Evolutionary conservation across 2,888 invertebrate genomes (phyloP).

Genomic region (Onchidella celtica): DNA sequence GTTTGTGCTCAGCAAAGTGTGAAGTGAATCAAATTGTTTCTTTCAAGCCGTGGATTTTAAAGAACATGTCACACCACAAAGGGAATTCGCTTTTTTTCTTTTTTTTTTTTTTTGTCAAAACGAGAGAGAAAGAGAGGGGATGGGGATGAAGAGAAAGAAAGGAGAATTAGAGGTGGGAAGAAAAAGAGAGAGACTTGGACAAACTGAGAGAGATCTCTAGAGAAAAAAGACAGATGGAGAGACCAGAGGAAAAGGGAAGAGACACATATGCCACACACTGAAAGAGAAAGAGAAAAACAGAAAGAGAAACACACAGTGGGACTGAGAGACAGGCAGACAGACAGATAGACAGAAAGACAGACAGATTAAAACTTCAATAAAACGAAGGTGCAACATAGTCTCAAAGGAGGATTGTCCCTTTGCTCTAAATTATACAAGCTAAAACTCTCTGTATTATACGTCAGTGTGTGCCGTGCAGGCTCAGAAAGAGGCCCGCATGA

Average conservation of each 20-base stretch:
- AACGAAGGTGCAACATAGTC: too few relatives aligned
- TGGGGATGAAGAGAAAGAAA: background rate
- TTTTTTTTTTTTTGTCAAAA: background rate
- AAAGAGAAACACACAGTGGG: conserved; percentile 1
- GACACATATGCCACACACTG: background rate
- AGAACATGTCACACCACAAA: too few relatives aligned
- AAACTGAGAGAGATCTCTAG: background rate
- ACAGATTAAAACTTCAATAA: conserved; percentile 31
- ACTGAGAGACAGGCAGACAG: conserved; percentile 17
- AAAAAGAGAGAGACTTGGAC: conserved; percentile 2
- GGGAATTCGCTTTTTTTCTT: background rate
- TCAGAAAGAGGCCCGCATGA: too few relatives aligned
- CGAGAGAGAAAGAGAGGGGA: conserved; percentile 15
- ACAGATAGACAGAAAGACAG: conserved; percentile 42
- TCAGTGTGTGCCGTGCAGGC: too few relatives aligned
- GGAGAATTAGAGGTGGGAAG: conserved; percentile 4
- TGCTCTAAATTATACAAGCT: too few relatives aligned
- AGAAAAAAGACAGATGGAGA: background rate
- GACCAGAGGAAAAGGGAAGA: background rate
- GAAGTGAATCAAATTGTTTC: too few relatives aligned
- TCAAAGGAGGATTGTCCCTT: too few relatives aligned
- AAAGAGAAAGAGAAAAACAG: conserved; percentile 9
- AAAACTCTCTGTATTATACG: too few relatives aligned
- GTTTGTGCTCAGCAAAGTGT: too few relatives aligned
- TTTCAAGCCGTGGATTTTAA: too few relatives aligned